Base-by-base conservation (phyloP, 2,797 vertebrate genomes). In the Enteromius paludinosus region DNA sequence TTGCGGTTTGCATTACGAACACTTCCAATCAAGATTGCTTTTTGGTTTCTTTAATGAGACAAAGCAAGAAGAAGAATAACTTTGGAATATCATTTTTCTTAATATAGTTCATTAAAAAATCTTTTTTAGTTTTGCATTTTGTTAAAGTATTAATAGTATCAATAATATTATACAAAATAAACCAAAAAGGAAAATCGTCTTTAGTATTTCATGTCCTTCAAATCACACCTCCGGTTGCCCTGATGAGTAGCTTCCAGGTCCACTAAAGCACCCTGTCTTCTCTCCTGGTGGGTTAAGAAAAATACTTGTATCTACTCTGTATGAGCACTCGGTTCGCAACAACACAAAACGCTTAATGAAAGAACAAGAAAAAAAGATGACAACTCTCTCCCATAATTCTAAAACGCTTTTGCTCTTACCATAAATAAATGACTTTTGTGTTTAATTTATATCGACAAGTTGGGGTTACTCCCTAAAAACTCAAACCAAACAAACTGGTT, bases 61-160 rank as follows among this genome's bases (percentile, higher is more conserved):
- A 95, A 94, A 95, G 92, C 90, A 90, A 93, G 91, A 92, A 90
- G 91, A 94, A 93, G 81, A 93, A 92, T 92, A 91, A 95, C 95
- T 95, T 95, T 96, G 94, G 94, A 95, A 95, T 95, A 94, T 93
- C 93, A 90, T 93, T 93, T 93, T 91, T 89, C 84, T 92, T 92
- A 90, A 94, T 95, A 95, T 93, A 94, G 93, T 93, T 95, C 91
- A 92, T 93, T 94, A 94, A 88, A 94, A 94, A 90, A 94, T 91
- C 64, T 87, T 90, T 93, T 94, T 94, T 92, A 93, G 91, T 92
- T 95, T 95, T 94, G 92, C 93, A 94, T 95, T 94, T 93, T 92
- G 92, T 94, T 94, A 95, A 95, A 95, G 93, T 94, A 95, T 95
- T 91, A 91, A 95, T 94, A 95, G 92, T 92, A 94, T 93, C 91